These are phyloP conservation scores for Piaya cayana DNA, from an alignment of 2,113 vertebrate genomes.

Conservation along the genomic window DNA sequence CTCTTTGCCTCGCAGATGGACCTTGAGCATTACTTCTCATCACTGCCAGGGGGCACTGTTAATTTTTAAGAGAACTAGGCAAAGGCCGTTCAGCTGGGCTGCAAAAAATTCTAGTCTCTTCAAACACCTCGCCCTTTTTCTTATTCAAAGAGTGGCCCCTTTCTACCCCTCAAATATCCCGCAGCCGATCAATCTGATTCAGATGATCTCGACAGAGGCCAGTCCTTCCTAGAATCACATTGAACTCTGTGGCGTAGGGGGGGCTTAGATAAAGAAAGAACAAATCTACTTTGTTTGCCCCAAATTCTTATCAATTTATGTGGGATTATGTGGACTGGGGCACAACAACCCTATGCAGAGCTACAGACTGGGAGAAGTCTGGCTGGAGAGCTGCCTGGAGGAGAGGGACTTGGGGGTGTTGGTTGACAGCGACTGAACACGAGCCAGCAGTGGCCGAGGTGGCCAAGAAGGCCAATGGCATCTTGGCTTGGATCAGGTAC, in stretches of 20 bases:
- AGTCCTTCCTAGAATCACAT: background rate
- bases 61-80: background rate
- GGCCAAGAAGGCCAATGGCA: too few species aligned
- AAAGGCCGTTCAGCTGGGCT: too few species aligned
- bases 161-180: background rate
- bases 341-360: too few species aligned
- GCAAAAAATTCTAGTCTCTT: background rate
- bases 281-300: background rate
- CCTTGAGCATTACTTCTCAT: background rate
- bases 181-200: accelerated
- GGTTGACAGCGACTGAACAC: too few species aligned
- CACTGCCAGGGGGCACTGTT: constrained; percentile 31
- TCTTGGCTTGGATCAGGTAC: too few species aligned
- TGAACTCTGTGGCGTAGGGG: background rate
- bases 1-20: background rate
- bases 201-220: background rate
- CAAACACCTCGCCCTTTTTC: accelerated
- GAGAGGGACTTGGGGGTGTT: too few species aligned
- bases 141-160: background rate
- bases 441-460: too few species aligned
- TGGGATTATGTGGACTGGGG: background rate
- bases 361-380: too few species aligned
- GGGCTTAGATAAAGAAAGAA: background rate
- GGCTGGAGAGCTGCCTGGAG: too few species aligned
- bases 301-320: background rate